Evolutionary conservation across 2,888 invertebrate genomes (phyloP), one percentile per base, ranked within the genome.

Genomic region (Carabus problematicus): DNA sequence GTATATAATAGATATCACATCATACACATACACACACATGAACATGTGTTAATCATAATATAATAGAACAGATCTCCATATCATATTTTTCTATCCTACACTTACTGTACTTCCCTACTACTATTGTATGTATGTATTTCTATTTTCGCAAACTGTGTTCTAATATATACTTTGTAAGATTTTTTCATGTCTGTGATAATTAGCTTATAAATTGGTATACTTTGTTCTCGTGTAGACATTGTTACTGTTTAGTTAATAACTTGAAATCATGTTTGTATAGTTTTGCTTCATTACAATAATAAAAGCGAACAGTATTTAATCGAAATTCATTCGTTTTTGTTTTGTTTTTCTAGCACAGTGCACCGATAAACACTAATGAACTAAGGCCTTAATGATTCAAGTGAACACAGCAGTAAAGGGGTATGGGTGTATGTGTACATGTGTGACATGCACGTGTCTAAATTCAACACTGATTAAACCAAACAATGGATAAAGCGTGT

Each of bases 181-280:
- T 55, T 42, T 64, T 64, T 55, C 56, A 67, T 67, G 60, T 67
- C 67, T 67, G 67, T 67, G 67, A 67, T 67, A 67, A 59, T 67
- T 67, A 67, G 67, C 59, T 60, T 60, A 64, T 64, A 64, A 64
- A 64, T 64, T 64, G 55, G 56, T 64, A 64, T 43, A 64, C 55
- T 64, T 43, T 64, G 64, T 64, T 64, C 43, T 29, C 6, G 3
- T 29, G 29, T 64, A 62, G 62, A 62, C 62, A 64, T 64, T 55
- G 64, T 64, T 64, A 64, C 39, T 19, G 40, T 54, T 61, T 63
- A 12, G 43, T 41, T 64, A 29, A 6, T 29, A 6, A 29, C 29
- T 3, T 29, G n/a, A n/a, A 29, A 29, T 29, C 3, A 6, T 29
- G 19, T 43, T 63, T 63, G 63, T 64, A 56, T 64, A 43, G 55